Percentiles rank a stretch among this genome's conserved stretches.
phyloP scores from a whole-genome alignment of 2,888 invertebrate genomes.

The Amblyteles armatorius region DNA sequence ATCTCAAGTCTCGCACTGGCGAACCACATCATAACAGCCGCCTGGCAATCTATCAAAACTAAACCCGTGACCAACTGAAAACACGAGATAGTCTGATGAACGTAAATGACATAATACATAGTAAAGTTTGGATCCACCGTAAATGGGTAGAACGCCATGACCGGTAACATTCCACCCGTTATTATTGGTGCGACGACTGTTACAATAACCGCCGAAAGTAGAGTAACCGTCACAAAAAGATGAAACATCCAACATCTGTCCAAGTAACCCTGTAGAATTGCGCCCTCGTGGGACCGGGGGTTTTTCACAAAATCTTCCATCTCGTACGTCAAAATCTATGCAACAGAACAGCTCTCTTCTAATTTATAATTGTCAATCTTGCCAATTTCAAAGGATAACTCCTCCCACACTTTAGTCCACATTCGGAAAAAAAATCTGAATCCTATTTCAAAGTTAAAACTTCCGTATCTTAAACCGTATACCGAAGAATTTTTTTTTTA shows the following conservation, averaged over 20 bases:
- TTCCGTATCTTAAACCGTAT: too few relatives aligned
- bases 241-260: constrained; percentile 52
- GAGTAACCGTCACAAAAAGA: constrained; percentile 43
- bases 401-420: too few relatives aligned
- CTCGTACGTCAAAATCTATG: constrained; percentile 48
- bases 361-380: too few relatives aligned
- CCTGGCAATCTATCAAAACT: constrained; percentile 68
- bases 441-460: too few relatives aligned
- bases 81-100: constrained; percentile 50
- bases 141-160: constrained; percentile 60
- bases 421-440: too few relatives aligned
- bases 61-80: constrained; percentile 50
- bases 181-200: constrained; percentile 1
- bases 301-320: constrained; percentile 39
- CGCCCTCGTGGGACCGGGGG: constrained; percentile 32
- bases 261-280: constrained; percentile 64
- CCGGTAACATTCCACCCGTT: background rate
- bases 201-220: background rate
- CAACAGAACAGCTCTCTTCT: background rate
- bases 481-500: too few relatives aligned
- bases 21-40: constrained; percentile 72
- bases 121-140: too few relatives aligned
- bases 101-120: constrained; percentile 18
- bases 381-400: too few relatives aligned
- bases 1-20: constrained; percentile 69